Base-by-base conservation (phyloP, 2,888 invertebrate genomes). In the Himalopsyche anomala region DNA sequence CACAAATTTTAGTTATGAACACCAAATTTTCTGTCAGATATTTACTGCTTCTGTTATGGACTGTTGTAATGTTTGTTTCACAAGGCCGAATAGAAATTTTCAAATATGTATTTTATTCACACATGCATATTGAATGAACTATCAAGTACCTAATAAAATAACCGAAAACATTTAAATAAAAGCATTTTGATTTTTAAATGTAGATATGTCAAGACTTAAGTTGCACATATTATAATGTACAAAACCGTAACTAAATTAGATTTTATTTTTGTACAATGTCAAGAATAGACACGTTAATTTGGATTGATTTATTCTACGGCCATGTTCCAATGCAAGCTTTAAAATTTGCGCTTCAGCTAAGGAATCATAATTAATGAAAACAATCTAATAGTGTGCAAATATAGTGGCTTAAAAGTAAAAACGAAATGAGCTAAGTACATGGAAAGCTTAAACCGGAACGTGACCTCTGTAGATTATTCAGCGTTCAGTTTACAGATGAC, bases 231-330 rank as follows among this genome's bases (percentile, higher is more conserved):
- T 28, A 28, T 69, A 51, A 88, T 88, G 88, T 88, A 88, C 87
- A 88, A 88, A 87, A 87, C 83, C 56, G 79, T 85, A 87, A 84
- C 87, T 84, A 83, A 87, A 85, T 88, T 88, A 88, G 87, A 87
- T 84, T 88, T 88, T 88, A 88, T 88, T 88, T 88, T 88, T 88
- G 85, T 89, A 88, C 88, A 87, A 84, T 69, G 85, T 85, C 80
- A 80, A 51, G 80, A 86, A 83, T 56, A 84, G 82, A 74, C 74
- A 38, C 74, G 82, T 80, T 84, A 19, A 81, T 69, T 84, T 84
- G 45, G 80, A 80, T 85, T 83, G 81, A 83, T 85, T 85, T 82
- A 42, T 79, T 82, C 28, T 56, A 38, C 54, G 85, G 83, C 81
- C 81, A 62, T 83, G 80, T 87, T 81, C 85, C 80, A 82, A 38